Conservation (phyloP, 2,888 invertebrate species). For the Volucella inflata region DNA sequence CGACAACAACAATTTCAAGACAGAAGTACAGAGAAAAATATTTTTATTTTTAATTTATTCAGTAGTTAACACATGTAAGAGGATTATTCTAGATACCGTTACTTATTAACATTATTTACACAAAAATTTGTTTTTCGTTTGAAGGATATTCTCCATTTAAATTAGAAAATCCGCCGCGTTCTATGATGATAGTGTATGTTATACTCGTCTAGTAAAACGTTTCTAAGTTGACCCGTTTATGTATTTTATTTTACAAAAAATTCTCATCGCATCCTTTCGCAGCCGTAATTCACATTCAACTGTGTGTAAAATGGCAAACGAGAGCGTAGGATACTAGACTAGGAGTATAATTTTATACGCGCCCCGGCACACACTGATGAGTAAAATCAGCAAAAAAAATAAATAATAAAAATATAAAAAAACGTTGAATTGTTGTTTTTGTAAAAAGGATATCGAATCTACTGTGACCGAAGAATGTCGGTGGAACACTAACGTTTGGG, state of each 20-base stretch:
- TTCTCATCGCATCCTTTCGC: constrained; percentile 81
- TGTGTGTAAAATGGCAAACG: constrained; percentile 74
- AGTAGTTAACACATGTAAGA: constrained; percentile 55
- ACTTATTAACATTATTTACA: constrained; percentile 63
- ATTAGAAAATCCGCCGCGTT: constrained; percentile 48
- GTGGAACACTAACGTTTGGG: constrained; percentile 71
- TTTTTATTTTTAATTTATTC: not conserved
- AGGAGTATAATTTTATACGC: constrained; percentile 21
- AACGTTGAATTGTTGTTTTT: constrained; percentile 2
- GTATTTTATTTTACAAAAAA: constrained; percentile 18
- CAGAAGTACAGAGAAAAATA: constrained; percentile 4
- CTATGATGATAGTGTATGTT: not conserved
- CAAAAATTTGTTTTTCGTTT: constrained; percentile 32
- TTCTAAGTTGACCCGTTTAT: not conserved
- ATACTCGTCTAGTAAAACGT: too few species aligned
- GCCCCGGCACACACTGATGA: constrained; percentile 31
- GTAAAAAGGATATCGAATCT: constrained; percentile 74
- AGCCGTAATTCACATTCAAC: constrained; percentile 84
- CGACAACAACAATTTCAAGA: constrained; percentile 77
- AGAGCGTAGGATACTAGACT: constrained; percentile 13
- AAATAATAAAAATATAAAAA: constrained; percentile 20
- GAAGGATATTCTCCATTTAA: not conserved
- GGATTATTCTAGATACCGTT: constrained; percentile 44
- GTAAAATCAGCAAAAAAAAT: constrained; percentile 51
- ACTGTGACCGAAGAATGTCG: constrained; percentile 75